A percentile compares a stretch with the other conserved stretches of the same genome.
Evolutionary conservation across 2,888 invertebrate genomes (phyloP).

Genomic region (Spicauda simplicius): DNA sequence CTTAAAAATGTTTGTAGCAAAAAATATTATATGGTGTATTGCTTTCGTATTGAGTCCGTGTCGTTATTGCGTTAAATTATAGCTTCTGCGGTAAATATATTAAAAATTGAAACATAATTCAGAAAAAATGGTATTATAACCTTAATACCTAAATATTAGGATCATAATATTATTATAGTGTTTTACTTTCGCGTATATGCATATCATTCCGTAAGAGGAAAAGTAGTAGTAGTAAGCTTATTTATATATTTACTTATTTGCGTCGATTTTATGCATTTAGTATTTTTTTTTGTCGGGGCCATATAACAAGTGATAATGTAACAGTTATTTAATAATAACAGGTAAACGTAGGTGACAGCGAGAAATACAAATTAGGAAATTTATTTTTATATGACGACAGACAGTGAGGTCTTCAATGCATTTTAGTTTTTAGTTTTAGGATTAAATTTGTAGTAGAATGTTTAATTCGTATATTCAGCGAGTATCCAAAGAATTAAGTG

Average conservation of each 20-base stretch:
- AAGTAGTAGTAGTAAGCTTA: constrained; percentile 45
- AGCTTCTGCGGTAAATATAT: not conserved
- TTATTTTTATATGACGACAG: constrained; percentile 29
- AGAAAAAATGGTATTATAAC: too few relatives aligned
- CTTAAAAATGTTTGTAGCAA: not conserved
- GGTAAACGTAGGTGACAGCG: too few relatives aligned
- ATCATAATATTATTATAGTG: not conserved
- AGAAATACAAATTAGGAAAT: constrained; percentile 9
- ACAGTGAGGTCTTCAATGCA: constrained; percentile 17
- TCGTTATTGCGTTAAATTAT: not conserved
- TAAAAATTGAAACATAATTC: too few relatives aligned
- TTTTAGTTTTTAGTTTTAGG: constrained; percentile 31
- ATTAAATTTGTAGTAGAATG: constrained; percentile 6
- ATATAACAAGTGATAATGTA: constrained; percentile 61
- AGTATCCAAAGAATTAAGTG: constrained; percentile 8
- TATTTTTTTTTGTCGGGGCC: constrained; percentile 58
- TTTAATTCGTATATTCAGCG: not conserved
- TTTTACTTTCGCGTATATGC: constrained; percentile 41
- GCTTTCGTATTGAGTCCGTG: not conserved
- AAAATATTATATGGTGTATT: not conserved
- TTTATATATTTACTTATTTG: constrained; percentile 38
- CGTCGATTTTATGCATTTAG: constrained; percentile 50
- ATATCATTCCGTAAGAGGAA: constrained; percentile 58
- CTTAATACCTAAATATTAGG: not conserved
- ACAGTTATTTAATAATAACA: constrained; percentile 23